Base-by-base conservation (phyloP, 1,140 invertebrate species). In the Zaprionus nigranus region DNA sequence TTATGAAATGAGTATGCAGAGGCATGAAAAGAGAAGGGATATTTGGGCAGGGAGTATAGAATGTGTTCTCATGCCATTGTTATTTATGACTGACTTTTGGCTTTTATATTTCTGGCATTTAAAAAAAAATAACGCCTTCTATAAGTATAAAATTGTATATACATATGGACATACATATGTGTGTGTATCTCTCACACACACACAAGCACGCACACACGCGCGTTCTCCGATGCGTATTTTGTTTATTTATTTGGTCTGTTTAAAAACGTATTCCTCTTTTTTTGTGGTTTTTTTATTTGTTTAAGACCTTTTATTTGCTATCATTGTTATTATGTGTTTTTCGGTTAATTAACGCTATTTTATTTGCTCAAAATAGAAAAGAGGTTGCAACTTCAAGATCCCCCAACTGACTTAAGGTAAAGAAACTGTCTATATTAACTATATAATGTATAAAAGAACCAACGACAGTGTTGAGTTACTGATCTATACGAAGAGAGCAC, bases 1-100 rank as follows among this genome's bases (percentile, higher is more conserved):
- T 69, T 75, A 75, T 68, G 72, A 57, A 54, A 38, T 49, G 65
- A 62, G 65, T 62, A 75, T 75, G 72, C 66, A 69, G 53, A 49
- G n/a, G 58, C 72, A 75, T 75, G 66, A 43, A 70, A 43, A 43
- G 58, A 61, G 66, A 69, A 38, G 54, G 54, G 53, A 67, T 38
- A 46, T 26, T 5, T 46, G n/a, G n/a, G 2, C 28, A 40, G 38
- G 30, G 30, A 34, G 30, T 34, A 34, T 34, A 34, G 30, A 34
- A 34, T 43, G n/a, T 17, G 40, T 61, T 60, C 57, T 49, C 54
- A 59, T 43, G 28, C 56, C 56, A 69, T 69, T 69, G 66, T 61
- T 68, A 34, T 67, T 60, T 65, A 65, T 65, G 63, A 65, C 63
- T 65, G 17, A 51, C 12, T 12, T 24, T 22, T 22, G 40, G 40